A percentile compares a stretch with the other conserved stretches of the same genome.
These are phyloP conservation scores for Platygyra sinensis DNA, from an alignment of 64 coral and sea anemone genomes.

Conservation along the genomic window DNA sequence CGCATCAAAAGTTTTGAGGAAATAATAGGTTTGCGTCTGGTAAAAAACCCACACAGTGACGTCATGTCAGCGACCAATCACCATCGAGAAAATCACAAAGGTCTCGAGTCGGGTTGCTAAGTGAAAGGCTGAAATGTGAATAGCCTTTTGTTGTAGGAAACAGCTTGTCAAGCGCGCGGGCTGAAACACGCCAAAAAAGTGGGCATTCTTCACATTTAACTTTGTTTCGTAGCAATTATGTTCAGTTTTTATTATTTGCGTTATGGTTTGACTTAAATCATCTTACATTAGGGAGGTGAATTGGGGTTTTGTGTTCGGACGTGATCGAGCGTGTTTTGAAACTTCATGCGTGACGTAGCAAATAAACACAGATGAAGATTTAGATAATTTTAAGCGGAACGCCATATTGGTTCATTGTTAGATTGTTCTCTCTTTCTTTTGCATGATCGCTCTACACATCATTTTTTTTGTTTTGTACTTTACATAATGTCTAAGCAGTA, in stretches of 20 bases:
- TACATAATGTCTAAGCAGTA: neutral
- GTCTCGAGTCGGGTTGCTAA: slow-evolving; percentile 38
- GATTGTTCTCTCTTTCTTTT: slow-evolving; percentile 7
- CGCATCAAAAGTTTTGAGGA: slow-evolving; percentile 38
- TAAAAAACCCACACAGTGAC: slow-evolving; percentile 55
- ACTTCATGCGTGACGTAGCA: slow-evolving; percentile 20
- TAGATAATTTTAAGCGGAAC: neutral
- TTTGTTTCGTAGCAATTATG: neutral
- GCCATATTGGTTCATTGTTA: slow-evolving; percentile 5
- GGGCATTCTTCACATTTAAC: neutral
- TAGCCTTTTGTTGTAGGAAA: slow-evolving; percentile 24
- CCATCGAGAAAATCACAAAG: slow-evolving; percentile 18
- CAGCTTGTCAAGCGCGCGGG: neutral
- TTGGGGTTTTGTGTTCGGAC: neutral
- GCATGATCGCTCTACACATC: neutral
- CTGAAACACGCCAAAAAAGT: neutral
- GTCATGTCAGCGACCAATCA: slow-evolving; percentile 65
- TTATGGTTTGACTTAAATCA: neutral
- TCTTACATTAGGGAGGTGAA: neutral
- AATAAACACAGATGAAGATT: neutral
- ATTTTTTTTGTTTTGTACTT: neutral
- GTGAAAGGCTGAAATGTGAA: slow-evolving; percentile 18
- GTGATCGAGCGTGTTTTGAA: neutral
- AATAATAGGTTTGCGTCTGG: slow-evolving; percentile 58
- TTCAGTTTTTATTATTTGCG: neutral